Base-by-base conservation (phyloP, 2,888 invertebrate genomes). In the Petrolisthes cinctipes region DNA sequence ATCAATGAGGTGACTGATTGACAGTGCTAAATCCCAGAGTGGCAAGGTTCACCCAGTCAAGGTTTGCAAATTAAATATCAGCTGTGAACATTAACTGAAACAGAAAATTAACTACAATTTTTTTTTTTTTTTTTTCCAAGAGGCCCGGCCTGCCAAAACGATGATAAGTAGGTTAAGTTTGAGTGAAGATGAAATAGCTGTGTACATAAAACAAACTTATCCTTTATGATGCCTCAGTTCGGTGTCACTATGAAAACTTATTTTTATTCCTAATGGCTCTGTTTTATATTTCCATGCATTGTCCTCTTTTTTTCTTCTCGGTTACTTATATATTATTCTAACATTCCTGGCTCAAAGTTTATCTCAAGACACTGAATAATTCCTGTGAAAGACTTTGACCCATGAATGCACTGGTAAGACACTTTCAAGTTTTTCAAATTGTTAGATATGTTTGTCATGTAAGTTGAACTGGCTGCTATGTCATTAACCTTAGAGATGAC, bases 391-490 rank as follows among this genome's bases (percentile, higher is more conserved):
- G 37, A 37, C 37, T 37, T 37, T 37, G 37, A 37, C 37, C 37
- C 37, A 37, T 2, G 37, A 37, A 37, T 37, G 37, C 37, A 37
- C 37, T 37, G 37, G 37, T 37, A 37, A 37, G 37, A 37, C 68
- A 71, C 53, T 37, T 85, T 14, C 79, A 68, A 76, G 20, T n/a
- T 85, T 61, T 75, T 57, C 71, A 68, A 61, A 61, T 11, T 9
- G 61, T 61, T 11, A 61, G 61, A 9, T 61, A 61, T 61, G 61
- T 61, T 61, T 17, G 61, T 61, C 17, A 17, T 11, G 9, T 76
- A 53, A 85, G 61, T 80, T 23, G 80, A 54, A 80, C 85, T 85
- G 85, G 85, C 85, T 85, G 85, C 56, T 85, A 85, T 80, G 53
- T 85, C 85, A 80, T 85, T 85, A 68, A 85, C 79, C 80, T 73